Base-by-base conservation (phyloP, 2,888 invertebrate genomes). In the Caenorhabditis zanzibari region DNA sequence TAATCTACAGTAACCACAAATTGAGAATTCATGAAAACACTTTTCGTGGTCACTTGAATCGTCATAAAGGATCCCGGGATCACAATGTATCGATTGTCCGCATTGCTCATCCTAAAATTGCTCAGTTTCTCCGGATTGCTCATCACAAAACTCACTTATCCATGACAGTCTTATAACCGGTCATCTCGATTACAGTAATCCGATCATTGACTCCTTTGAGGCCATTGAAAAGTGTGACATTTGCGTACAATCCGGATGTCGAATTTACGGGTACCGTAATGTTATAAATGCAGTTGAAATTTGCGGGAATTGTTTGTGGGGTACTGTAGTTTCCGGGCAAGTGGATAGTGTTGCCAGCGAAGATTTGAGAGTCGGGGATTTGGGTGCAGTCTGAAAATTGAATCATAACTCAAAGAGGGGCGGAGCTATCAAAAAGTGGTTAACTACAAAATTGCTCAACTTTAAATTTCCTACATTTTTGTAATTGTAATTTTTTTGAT, bases 271-370 rank as follows among this genome's bases (percentile, higher is more conserved):
- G 56, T n/a, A 26, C 56, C 14, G 24, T 24, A n/a, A 58, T 58
- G 2, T n/a, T 9, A 32, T 58, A 58, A n/a, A 32, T 32, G 16
- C 58, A 58, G 26, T 58, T 58, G 32, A 32, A 58, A 58, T 58
- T 58, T n/a, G 58, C 58, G 4, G 58, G 58, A 5, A 58, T 2
- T 7, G 32, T 6, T 58, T 58, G 58, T 0, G 28, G 32, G n/a
- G 28, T 32, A n/a, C 14, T 26, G 4, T 28, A 24, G 14, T 24
- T 24, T 14, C 32, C 32, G 7, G 58, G 58, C 16, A 58, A n/a
- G 19, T 58, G 26, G 0, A 32, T 32, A 6, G 16, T 32, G n/a
- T 26, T 58, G 0, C 32, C 32, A 12, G 14, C 32, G 32, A 26
- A 58, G 14, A 58, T 32, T 16, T 58, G 32, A 3, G 58, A 28